phyloP scores from a whole-genome alignment of 1,140 invertebrate genomes.

The Dinoponera quadriceps region DNA sequence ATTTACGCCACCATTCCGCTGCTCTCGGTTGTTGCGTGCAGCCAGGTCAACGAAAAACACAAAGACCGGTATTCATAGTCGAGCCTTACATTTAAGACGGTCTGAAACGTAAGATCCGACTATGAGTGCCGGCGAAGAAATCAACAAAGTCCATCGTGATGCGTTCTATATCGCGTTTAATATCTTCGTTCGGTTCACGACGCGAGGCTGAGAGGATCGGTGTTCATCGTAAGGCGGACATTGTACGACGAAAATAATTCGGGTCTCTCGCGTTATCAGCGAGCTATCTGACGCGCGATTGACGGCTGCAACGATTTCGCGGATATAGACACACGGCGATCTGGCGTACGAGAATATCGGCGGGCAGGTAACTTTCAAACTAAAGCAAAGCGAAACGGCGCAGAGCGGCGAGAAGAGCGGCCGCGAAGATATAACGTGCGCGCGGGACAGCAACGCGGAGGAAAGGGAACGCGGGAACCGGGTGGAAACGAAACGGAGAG shows the following conservation, averaged over 20 bases:
- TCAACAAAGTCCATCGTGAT: background rate
- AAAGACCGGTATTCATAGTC: too few relatives aligned
- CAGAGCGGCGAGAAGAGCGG: conserved; percentile 38
- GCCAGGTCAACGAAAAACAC: too few relatives aligned
- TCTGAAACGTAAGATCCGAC: too few relatives aligned
- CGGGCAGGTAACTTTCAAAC: conserved; percentile 65
- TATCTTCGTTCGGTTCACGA: conserved; percentile 2
- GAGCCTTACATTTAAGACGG: too few relatives aligned
- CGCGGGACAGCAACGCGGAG: conserved; percentile 74
- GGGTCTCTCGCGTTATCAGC: conserved; percentile 19
- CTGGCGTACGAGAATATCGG: conserved; percentile 23
- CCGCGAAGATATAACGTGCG: conserved; percentile 61
- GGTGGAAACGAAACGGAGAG: conserved; percentile 58
- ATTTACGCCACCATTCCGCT: too few relatives aligned
- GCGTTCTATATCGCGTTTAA: conserved; percentile 8
- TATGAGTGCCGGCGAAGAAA: too few relatives aligned
- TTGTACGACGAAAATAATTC: background rate
- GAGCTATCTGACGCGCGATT: conserved; percentile 43
- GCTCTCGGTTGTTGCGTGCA: too few relatives aligned
- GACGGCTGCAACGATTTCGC: conserved; percentile 35
- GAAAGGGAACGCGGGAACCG: conserved; percentile 69
- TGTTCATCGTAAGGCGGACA: conserved; percentile 9
- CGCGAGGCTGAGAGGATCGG: background rate
- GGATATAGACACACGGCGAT: conserved; percentile 62
- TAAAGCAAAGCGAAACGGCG: conserved; percentile 61